Base-by-base conservation (phyloP, 2,888 invertebrate species). In the Limnephilus marmoratus region DNA sequence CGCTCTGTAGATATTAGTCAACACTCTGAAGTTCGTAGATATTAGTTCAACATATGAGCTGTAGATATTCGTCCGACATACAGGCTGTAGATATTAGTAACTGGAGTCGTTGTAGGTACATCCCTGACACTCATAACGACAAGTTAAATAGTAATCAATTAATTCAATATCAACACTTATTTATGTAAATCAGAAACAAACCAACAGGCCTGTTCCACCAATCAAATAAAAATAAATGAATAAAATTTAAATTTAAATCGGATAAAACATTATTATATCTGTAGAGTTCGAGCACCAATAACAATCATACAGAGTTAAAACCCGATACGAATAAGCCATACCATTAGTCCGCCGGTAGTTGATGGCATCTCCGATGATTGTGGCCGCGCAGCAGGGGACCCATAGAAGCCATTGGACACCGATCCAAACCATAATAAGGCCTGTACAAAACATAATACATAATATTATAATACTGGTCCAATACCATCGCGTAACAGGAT, bases 321-420 rank as follows among this genome's bases (percentile, higher is more conserved):
- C 83, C 82, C 83, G 34, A 34, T 31, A 34, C 83, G 24, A 34
- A 31, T 41, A 34, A 83, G 9, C 83, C 37, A 45, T 37, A 68
- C 53, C 49, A 87, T 87, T 87, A 87, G 49, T 87, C 86, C 53
- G 86, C 86, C 88, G 41, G 88, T 89, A 89, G 88, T 89, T 80
- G 80, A 80, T 80, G 80, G 81, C 88, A 29, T 81, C 41, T 89
- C 41, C 41, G 34, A 89, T 89, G 68, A 89, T 80, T 80, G 87
- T 87, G 68, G 87, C 18, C 9, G 29, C 68, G 13, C 88, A 34
- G 37, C 88, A 34, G 88, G 88, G 34, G 12, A n/a, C 37, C 80
- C 12, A 34, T 37, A 37, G 80, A 34, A 89, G 80, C 80, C 81
- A 81, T 81, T 80, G 80, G 88, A 80, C 88, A 89, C 88, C 34